Conservation (phyloP, 2,113 vertebrate species). For the Petroica traversi region DNA sequence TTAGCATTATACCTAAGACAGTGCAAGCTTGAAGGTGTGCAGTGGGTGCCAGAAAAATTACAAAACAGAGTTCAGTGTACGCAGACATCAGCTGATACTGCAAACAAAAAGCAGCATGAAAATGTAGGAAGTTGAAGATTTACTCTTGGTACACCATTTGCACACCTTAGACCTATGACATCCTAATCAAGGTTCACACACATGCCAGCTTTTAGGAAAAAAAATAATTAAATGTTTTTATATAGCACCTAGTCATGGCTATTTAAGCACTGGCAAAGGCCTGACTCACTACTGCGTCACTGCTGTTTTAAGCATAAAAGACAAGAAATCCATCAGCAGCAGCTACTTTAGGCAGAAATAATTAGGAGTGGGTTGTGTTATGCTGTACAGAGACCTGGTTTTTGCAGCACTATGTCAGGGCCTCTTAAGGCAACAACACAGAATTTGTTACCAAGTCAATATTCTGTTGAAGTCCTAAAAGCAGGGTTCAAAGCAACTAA, state of each 20-base stretch:
- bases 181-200: not conserved
- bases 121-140: not conserved
- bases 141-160: not conserved
- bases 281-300: constrained; percentile 39
- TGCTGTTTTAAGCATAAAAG: constrained; percentile 24
- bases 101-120: not conserved
- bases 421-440: not conserved
- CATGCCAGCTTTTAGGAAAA: not conserved
- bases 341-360: constrained; percentile 50
- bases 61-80: not conserved
- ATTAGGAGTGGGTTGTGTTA: constrained; percentile 26
- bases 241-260: not conserved
- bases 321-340: constrained; percentile 24
- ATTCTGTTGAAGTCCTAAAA: not conserved
- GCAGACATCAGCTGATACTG: not conserved
- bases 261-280: constrained; percentile 5
- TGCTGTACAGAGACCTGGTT: not conserved
- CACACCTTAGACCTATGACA: not conserved
- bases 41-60: not conserved
- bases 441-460: not conserved
- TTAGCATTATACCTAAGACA: not conserved
- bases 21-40: not conserved
- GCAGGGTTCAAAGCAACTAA: not conserved
- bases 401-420: not conserved
- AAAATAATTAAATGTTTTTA: not conserved